Base-by-base conservation (phyloP, 1,140 invertebrate species). In the Platyura marginata region DNA sequence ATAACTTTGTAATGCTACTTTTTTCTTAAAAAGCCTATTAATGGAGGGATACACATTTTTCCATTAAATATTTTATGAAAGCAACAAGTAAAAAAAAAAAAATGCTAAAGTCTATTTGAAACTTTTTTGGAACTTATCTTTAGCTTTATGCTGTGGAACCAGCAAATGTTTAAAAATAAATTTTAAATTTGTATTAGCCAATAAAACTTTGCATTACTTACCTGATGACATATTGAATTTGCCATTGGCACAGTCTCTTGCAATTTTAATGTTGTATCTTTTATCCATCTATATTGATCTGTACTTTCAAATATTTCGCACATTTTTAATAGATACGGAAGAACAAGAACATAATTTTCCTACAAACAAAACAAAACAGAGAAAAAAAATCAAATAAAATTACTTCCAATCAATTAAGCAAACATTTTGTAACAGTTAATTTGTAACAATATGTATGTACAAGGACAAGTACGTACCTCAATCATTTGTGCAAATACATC, bases 401-500 rank as follows among this genome's bases (percentile, higher is more conserved):
- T 5, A 8, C 8, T 9, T 36, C 15, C 15, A 5, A 11, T 36
- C 4, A 5, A 36, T 19, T 19, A 15, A 37, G 13, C 11, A 19
- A 37, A 34, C 32, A 34, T 4, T 29, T 29, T 29, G 6, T 29
- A 13, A 8, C n/a, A n/a, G n/a, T n/a, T n/a, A n/a, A n/a, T n/a
- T n/a, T n/a, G n/a, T 29, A 29, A 29, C 25, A 29, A n/a, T n/a
- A n/a, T n/a, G n/a, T n/a, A n/a, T n/a, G n/a, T n/a, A 29, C 6
- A 18, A 8, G 16, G 34, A 36, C 6, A 18, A 36, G 6, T 5
- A 11, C 54, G 48, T 42, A 61, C 59, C 56, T 61, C 59, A 51
- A 61, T 57, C 49, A 61, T 55, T 51, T 61, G 58, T 48, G 56
- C 56, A 43, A 61, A 49, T 42, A 61, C 51, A 50, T 61, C 59